Conservation (phyloP, 1,140 invertebrate species). For the Pachypeltis micranthus region DNA sequence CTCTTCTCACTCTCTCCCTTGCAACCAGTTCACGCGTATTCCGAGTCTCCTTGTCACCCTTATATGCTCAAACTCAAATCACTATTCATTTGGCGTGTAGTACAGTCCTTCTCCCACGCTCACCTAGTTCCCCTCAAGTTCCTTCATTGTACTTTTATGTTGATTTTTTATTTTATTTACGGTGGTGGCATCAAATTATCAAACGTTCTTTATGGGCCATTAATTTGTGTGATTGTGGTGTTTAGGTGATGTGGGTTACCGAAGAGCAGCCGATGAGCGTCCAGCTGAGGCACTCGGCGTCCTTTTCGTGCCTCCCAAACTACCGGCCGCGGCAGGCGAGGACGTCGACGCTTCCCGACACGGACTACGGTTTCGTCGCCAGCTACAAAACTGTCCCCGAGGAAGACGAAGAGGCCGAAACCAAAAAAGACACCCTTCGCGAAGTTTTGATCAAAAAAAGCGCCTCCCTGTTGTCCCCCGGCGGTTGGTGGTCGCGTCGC, state of each 20-base stretch:
- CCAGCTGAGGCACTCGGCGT: slow-evolving; percentile 39
- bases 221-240: no score
- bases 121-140: no score
- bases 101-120: no score
- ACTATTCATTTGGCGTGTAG: no score
- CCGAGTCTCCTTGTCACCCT: no score
- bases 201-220: no score
- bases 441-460: slow-evolving; percentile 35
- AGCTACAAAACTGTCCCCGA: slow-evolving; percentile 24
- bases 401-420: slow-evolving; percentile 26
- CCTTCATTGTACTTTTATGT: no score
- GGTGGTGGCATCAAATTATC: no score
- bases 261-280: slow-evolving; percentile 17
- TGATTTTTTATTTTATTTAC: no score
- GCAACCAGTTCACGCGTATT: no score
- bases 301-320: slow-evolving; percentile 38
- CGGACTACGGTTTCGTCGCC: slow-evolving; percentile 30
- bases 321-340: slow-evolving; percentile 33
- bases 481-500: slow-evolving; percentile 31
- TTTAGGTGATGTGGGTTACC: slow-evolving; percentile 11
- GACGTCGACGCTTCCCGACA: slow-evolving; percentile 37
- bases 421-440: slow-evolving; percentile 33
- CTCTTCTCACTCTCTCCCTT: no score
- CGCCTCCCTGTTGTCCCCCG: slow-evolving; percentile 37
- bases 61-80: no score